Conservation (phyloP, 2,888 invertebrate species). For the Nomada fucata region DNA sequence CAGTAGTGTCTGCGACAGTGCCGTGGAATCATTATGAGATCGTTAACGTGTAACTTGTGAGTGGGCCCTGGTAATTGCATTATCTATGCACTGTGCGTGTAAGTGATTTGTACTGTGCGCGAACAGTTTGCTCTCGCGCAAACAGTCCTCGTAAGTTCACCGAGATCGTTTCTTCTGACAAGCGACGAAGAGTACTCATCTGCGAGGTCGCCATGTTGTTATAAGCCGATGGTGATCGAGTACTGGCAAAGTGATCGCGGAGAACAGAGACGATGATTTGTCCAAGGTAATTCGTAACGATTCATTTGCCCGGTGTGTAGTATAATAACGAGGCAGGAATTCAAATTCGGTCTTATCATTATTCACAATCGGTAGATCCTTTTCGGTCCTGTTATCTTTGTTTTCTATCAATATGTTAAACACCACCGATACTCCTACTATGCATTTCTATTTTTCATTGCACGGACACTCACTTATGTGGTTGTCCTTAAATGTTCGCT, state of each 20-base stretch:
- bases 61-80: background rate
- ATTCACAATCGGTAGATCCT: background rate
- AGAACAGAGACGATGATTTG: constrained; percentile 55
- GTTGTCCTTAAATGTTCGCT: background rate
- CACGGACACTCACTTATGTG: background rate
- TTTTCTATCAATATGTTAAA: background rate
- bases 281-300: constrained; percentile 58
- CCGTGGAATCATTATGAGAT: constrained; percentile 36
- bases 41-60: constrained; percentile 15
- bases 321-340: background rate
- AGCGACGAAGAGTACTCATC: constrained; percentile 22
- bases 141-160: background rate
- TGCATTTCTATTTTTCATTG: background rate
- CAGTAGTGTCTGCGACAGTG: constrained; percentile 39
- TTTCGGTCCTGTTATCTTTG: background rate
- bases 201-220: constrained; percentile 49
- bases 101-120: background rate
- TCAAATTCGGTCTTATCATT: background rate
- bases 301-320: background rate
- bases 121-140: background rate
- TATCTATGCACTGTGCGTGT: background rate
- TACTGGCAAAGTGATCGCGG: constrained; percentile 53
- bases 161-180: background rate
- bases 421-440: background rate
- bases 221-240: constrained; percentile 27